Conservation (phyloP, 1,140 invertebrate genomes). For the Heliconius nattereri region DNA sequence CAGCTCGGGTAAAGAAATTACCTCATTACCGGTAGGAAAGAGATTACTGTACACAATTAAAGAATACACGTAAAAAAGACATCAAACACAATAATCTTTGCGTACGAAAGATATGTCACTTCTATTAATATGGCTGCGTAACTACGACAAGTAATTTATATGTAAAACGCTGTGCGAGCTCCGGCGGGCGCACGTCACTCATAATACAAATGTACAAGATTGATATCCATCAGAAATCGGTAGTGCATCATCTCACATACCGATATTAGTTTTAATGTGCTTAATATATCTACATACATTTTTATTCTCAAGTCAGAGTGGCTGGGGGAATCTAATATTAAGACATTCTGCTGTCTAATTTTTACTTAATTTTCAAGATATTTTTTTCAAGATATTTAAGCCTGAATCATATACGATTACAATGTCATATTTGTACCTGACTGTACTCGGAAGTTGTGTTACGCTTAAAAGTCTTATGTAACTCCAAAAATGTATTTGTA, state of each 20-base stretch:
- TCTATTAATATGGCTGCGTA: conserved; percentile 4
- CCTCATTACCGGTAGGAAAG: too few species aligned
- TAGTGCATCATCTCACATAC: conserved; percentile 25
- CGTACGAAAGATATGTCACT: not conserved
- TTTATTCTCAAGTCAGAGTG: too few species aligned
- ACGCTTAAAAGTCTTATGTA: too few species aligned
- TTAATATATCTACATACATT: conserved; percentile 10
- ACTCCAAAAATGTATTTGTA: too few species aligned
- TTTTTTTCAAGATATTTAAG: too few species aligned
- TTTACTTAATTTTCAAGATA: too few species aligned
- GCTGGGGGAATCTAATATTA: too few species aligned
- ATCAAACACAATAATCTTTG: not conserved
- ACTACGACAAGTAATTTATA: conserved; percentile 59
- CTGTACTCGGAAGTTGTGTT: too few species aligned
- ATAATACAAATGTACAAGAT: conserved; percentile 40
- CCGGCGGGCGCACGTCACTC: conserved; percentile 53
- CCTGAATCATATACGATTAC: too few species aligned
- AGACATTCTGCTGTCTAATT: too few species aligned
- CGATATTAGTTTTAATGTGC: conserved; percentile 15
- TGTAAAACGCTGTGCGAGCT: conserved; percentile 56
- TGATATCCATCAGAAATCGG: conserved; percentile 28
- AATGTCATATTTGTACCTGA: too few species aligned
- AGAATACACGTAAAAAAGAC: not conserved
- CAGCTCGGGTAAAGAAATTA: not conserved
- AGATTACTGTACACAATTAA: too few species aligned